A percentile compares a stretch with the other conserved stretches of the same genome.
These are phyloP conservation scores for Collichthys lucidus DNA, from an alignment of 2,113 vertebrate genomes.

Conservation along the genomic window DNA sequence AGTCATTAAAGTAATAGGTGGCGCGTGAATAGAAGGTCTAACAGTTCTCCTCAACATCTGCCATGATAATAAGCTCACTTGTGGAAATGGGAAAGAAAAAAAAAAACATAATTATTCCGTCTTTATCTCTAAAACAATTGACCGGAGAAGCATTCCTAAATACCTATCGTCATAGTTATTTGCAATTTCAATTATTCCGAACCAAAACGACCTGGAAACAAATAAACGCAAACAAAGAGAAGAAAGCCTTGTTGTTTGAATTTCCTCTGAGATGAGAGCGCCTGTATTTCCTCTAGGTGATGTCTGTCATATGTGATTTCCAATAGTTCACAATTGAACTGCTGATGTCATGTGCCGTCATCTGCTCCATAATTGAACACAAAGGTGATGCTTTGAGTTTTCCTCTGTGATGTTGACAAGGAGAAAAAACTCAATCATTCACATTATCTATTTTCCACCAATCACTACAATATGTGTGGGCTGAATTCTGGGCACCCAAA, in stretches of 20 bases:
- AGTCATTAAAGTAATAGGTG: slow-evolving; percentile 45
- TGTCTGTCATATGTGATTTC: slow-evolving; percentile 7
- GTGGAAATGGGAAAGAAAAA: slow-evolving; percentile 38
- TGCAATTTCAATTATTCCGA: slow-evolving; percentile 41
- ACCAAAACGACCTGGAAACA: slow-evolving; percentile 27
- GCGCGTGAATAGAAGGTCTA: slow-evolving; percentile 51
- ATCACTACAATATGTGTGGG: slow-evolving; percentile 49
- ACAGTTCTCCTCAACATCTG: slow-evolving; percentile 69
- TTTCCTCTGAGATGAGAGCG: slow-evolving; percentile 2
- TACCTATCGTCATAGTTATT: slow-evolving; percentile 19
- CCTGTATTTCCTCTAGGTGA: slow-evolving; percentile 12
- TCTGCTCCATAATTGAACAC: slow-evolving; percentile 23
- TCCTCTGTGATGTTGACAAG: not conserved
- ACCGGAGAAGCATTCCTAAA: slow-evolving; percentile 27
- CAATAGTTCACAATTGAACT: not conserved
- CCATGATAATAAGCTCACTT: slow-evolving; percentile 58
- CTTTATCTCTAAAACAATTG: slow-evolving; percentile 50
- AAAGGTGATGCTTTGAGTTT: slow-evolving; percentile 23
- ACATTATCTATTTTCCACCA: slow-evolving; percentile 24
- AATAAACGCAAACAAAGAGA: not conserved
- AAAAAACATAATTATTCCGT: slow-evolving; percentile 53
- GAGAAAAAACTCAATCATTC: slow-evolving; percentile 21
- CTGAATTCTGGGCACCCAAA: slow-evolving; percentile 41
- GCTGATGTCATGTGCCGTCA: not conserved
- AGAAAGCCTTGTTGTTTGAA: not conserved